These are phyloP conservation scores for Smittia sp. DNA, from an alignment of 2,888 invertebrate species.

Conservation along the genomic window DNA sequence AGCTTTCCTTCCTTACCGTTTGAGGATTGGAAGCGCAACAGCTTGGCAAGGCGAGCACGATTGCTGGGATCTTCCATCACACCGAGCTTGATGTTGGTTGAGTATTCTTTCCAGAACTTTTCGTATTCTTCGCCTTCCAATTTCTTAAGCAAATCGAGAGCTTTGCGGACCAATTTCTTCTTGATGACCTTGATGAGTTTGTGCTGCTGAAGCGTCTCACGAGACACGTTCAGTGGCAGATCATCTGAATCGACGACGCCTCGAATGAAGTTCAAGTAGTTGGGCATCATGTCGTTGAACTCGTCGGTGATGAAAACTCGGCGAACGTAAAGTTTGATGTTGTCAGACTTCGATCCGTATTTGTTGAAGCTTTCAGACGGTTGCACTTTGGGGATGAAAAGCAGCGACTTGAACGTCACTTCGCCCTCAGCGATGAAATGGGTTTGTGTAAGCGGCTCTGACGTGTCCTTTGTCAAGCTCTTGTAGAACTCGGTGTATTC, in stretches of 20 bases:
- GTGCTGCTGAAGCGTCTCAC: conserved; percentile 97
- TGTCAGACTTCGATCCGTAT: conserved; percentile 91
- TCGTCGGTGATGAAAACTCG: conserved; percentile 99
- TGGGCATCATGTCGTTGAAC: conserved; percentile 99
- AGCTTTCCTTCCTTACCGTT: conserved; percentile 58
- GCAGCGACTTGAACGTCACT: conserved; percentile 94
- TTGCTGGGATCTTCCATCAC: conserved; percentile 97
- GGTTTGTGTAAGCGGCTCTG: conserved; percentile 74
- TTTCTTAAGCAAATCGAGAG: conserved; percentile 97
- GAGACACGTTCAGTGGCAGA: conserved; percentile 94
- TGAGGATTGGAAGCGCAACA: conserved; percentile 87
- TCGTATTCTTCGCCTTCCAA: conserved; percentile 84
- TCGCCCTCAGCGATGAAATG: conserved; percentile 99
- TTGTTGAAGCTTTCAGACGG: conserved; percentile 93
- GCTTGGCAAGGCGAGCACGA: conserved; percentile 90
- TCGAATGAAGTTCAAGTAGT: conserved; percentile 90
- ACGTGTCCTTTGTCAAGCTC: conserved; percentile 83
- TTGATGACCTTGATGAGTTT: conserved; percentile 98
- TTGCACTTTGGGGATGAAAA: conserved; percentile 88
- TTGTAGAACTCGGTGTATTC: conserved; percentile 97
- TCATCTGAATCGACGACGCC: conserved; percentile 99
- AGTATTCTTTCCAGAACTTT: conserved; percentile 98
- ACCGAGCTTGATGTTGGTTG: conserved; percentile 95
- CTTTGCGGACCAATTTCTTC: conserved; percentile 97
- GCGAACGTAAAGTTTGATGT: conserved; percentile 95